phyloP scores from a whole-genome alignment of 2,113 vertebrate species.

The Lates calcarifer region DNA sequence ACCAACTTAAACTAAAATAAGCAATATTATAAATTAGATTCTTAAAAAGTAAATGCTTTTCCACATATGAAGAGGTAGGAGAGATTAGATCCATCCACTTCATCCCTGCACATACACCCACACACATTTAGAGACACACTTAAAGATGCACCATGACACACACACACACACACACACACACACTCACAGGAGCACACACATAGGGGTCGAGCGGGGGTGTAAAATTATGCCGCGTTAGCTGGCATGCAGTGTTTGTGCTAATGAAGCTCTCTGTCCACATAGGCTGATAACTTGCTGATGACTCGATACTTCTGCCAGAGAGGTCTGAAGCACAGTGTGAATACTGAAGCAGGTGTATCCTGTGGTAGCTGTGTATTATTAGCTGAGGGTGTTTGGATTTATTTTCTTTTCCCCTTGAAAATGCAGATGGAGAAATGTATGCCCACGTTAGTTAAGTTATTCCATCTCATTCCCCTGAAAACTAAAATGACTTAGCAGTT shows the following conservation, averaged over 20 bases:
- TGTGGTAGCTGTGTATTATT: conserved; percentile 46
- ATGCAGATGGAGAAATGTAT: conserved; percentile 1
- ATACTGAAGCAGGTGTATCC: conserved; percentile 67
- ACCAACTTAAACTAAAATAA: conserved; percentile 15
- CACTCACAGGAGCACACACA: neutral
- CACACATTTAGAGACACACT: conserved; percentile 48
- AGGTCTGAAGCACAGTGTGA: conserved; percentile 67
- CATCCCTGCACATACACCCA: conserved; percentile 23
- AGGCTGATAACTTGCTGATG: conserved; percentile 80
- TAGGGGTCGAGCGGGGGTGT: conserved; percentile 70
- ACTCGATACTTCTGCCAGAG: conserved; percentile 74
- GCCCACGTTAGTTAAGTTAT: neutral
- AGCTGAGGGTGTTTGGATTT: conserved; percentile 19
- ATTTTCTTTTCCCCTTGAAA: neutral
- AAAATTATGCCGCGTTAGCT: conserved; percentile 81
- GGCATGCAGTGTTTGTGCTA: conserved; percentile 74
- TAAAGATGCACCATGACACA: conserved; percentile 44
- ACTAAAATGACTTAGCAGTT: neutral
- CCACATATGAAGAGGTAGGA: neutral
- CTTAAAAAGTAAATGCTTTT: conserved; percentile 14
- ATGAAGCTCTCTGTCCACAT: conserved; percentile 81
- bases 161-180: conserved; percentile 20
- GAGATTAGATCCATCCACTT: conserved; percentile 43
- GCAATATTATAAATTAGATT: conserved; percentile 5
- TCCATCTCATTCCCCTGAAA: neutral